Base-by-base conservation (phyloP, 2,797 vertebrate genomes). In the Gadopsis bispinosus region DNA sequence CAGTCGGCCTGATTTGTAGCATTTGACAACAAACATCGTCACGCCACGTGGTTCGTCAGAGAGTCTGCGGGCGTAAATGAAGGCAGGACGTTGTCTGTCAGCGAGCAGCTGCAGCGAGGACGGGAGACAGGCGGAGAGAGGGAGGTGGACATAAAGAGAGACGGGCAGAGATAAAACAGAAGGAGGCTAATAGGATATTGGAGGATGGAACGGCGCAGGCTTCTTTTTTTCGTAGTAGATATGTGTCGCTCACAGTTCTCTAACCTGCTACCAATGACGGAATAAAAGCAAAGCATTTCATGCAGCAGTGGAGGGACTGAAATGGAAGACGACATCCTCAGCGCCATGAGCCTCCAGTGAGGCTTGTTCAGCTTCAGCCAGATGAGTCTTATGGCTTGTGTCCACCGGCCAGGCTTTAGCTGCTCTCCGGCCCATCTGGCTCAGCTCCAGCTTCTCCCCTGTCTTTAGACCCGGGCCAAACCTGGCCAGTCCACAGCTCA, bases 1-100 rank as follows among this genome's bases (percentile, higher is more conserved):
- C 92, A 91, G 87, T 84, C 76, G 77, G 63, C 80, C 72, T 86
- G 95, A 92, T 92, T 89, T 91, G 93, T 89, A 79, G 7, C n/a
- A 50, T 85, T 85, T 94, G 93, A 92, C 93, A 89, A 92, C 87
- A 91, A 91, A 93, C 92, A 93, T 82, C 62, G 89, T 91, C 88
- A 91, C 87, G 89, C 76, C 89, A 80, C 80, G 85, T 89, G 92
- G 80, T 87, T 91, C 78, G 91, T 92, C 93, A 92, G 83, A 82
- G 80, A 90, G 85, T 87, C 90, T 60, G 50, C 55, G 10, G 82
- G 90, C 85, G 20, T 87, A 82, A 89, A 87, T 84, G 89, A 91
- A 89, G 86, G 88, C 82, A 87, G 82, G 89, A 87, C 75, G 83
- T 68, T 45, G 85, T 83, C 88, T 92, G 91, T 91, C 90, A 90